Evolutionary conservation across 2,888 invertebrate species (phyloP).

Genomic region (Nyleta sp.): DNA sequence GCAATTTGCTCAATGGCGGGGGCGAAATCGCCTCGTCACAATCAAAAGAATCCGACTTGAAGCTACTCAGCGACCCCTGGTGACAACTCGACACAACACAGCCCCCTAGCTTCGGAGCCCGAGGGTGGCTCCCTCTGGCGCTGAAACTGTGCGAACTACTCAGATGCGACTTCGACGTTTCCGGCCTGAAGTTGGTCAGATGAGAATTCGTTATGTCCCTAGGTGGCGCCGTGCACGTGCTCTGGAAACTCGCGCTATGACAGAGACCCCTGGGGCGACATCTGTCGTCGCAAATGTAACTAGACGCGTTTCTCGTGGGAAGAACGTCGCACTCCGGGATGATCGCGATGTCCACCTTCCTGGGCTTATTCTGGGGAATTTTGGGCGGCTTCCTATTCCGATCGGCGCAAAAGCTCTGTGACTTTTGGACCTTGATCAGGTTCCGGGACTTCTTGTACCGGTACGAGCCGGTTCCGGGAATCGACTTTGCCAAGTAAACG

Average conservation of each 20-base stretch:
- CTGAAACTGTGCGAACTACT: slow-evolving; percentile 69
- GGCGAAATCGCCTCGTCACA: slow-evolving; percentile 67
- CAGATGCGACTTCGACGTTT: slow-evolving; percentile 56
- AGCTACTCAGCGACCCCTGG: slow-evolving; percentile 63
- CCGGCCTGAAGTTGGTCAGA: background rate
- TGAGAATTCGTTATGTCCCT: slow-evolving; percentile 63
- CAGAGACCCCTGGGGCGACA: slow-evolving; percentile 65
- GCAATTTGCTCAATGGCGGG: slow-evolving; percentile 76
- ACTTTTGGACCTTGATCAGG: slow-evolving; percentile 49
- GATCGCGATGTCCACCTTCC: slow-evolving; percentile 48
- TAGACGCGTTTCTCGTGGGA: slow-evolving; percentile 58
- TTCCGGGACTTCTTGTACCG: slow-evolving; percentile 33
- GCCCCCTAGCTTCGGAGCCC: slow-evolving; percentile 68
- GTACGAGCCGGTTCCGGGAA: slow-evolving; percentile 46
- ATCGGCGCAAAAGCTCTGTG: slow-evolving; percentile 49
- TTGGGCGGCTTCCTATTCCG: background rate
- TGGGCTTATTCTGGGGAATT: background rate
- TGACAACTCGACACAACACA: slow-evolving; percentile 68
- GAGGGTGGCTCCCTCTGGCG: background rate
- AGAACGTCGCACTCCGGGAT: slow-evolving; percentile 64
- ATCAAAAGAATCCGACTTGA: slow-evolving; percentile 54
- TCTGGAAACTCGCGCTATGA: slow-evolving; percentile 74
- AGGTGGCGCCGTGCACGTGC: no score
- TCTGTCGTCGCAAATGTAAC: slow-evolving; percentile 70
- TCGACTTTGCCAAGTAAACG: slow-evolving; percentile 23